Evolutionary conservation across 1,140 invertebrate genomes (phyloP), one percentile per base, ranked within the genome.

Genomic region (Globodera ellingtonae): DNA sequence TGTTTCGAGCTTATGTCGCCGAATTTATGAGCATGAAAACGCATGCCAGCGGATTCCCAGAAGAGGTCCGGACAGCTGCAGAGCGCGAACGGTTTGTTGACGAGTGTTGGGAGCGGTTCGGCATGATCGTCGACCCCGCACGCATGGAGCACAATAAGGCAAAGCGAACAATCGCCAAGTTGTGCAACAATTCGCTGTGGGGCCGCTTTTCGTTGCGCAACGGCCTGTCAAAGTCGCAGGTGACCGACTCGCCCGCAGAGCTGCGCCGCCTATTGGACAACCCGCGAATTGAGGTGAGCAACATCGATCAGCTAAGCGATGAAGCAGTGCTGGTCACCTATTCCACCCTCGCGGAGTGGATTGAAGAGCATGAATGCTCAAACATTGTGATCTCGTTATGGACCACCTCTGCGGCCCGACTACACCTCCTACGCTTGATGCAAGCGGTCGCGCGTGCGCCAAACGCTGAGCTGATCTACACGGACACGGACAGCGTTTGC

Each of bases 1-100:
- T 59, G 5, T 59, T 59, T 15, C 9, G 56, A 0, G 56, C 10
- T 15, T 59, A 56, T 46, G 71, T 72, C 3, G n/a, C 71, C 6
- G 71, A 72, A 46, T 72, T 72, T 46, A 72, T 72, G 71, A 7
- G 5, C 2, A 72, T 72, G 71, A 72, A 72, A 7, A 72, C 52
- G 18, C 71, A 72, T 24, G 71, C 71, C n/a, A 72, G 71, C 52
- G 71, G 71, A 4, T 72, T 72, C 10, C 71, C 71, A 46, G 52
- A 35, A 9, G 71, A 72, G 4, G n/a, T 72, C 3, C 0, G 8
- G 8, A 72, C 71, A 0, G 52, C 7, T 8, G 71, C 48, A 46
- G 52, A 72, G 21, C n/a, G 21, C 8, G 18, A 35, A 50, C 21
- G 3, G 21, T 72, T 72, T 24, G 44, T 72, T 6, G 52, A 46